phyloP scores from a whole-genome alignment of 2,888 invertebrate genomes.

The Lepidonotus clava region DNA sequence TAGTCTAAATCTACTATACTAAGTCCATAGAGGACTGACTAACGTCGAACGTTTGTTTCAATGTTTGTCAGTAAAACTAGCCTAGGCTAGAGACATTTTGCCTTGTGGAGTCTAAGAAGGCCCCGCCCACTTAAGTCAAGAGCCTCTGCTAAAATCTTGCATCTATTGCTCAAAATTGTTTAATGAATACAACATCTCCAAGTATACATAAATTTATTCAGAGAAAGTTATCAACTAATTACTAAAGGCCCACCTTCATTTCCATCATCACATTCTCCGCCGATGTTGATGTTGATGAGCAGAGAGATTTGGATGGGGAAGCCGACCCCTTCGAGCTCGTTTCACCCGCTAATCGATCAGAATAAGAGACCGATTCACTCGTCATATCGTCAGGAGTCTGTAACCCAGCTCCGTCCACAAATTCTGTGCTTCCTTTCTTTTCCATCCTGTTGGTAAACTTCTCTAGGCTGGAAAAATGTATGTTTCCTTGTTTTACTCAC shows the following conservation, averaged over 20 bases:
- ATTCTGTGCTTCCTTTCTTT: constrained; percentile 50
- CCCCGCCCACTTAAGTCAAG: too few relatives aligned
- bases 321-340: constrained; percentile 64
- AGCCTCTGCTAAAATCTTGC: too few relatives aligned
- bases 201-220: too few relatives aligned
- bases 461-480: not conserved
- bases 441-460: constrained; percentile 40
- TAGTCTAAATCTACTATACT: too few relatives aligned
- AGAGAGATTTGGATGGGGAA: constrained; percentile 76
- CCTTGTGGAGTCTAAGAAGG: too few relatives aligned
- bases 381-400: constrained; percentile 47
- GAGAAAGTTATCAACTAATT: too few relatives aligned
- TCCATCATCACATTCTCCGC: constrained; percentile 74
- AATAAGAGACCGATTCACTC: constrained; percentile 55
- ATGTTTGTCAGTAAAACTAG: too few relatives aligned
- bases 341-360: constrained; percentile 52
- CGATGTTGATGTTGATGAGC: constrained; percentile 78
- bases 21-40: too few relatives aligned
- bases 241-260: constrained; percentile 40
- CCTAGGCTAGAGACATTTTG: too few relatives aligned
- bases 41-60: too few relatives aligned
- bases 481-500: not conserved
- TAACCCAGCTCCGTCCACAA: constrained; percentile 27
- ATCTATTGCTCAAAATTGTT: too few relatives aligned
- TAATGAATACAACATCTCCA: too few relatives aligned